These are phyloP conservation scores for Rhabdomys pumilio DNA, from an alignment of 2,797 vertebrate genomes.

Conservation along the genomic window DNA sequence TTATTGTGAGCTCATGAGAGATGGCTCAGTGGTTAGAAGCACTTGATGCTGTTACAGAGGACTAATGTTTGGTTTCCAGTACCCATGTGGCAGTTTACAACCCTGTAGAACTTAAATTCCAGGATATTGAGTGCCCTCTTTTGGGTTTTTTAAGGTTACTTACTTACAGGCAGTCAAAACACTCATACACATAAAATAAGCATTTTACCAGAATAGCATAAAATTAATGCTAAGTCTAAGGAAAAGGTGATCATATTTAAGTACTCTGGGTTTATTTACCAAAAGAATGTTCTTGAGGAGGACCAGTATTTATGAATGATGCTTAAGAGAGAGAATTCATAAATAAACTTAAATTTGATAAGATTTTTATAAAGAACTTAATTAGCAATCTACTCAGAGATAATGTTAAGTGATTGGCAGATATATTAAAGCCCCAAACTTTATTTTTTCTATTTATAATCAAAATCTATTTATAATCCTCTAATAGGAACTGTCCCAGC, in stretches of 20 bases:
- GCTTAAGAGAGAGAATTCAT: background rate
- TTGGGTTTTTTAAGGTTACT: background rate
- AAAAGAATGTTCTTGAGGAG: background rate
- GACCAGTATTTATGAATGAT: background rate
- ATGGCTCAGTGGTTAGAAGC: background rate
- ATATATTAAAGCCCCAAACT: background rate
- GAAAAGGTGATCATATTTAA: background rate
- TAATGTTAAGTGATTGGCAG: slow-evolving; percentile 71
- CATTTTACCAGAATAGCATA: background rate
- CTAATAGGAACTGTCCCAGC: background rate
- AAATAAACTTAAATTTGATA: background rate
- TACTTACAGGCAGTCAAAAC: background rate
- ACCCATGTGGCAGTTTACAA: background rate
- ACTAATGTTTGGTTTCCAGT: background rate
- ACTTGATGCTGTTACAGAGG: no score
- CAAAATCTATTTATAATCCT: fast-evolving
- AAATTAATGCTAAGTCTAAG: background rate
- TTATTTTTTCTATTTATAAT: slow-evolving; percentile 85
- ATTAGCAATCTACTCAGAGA: fast-evolving
- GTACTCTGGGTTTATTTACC: background rate
- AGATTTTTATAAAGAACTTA: slow-evolving; percentile 79
- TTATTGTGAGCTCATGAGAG: slow-evolving; percentile 52
- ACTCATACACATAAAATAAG: background rate
- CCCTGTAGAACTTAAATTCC: background rate
- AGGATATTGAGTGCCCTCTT: background rate